Conservation (phyloP, 2,888 invertebrate species). For the Conops quadrifasciatus region DNA sequence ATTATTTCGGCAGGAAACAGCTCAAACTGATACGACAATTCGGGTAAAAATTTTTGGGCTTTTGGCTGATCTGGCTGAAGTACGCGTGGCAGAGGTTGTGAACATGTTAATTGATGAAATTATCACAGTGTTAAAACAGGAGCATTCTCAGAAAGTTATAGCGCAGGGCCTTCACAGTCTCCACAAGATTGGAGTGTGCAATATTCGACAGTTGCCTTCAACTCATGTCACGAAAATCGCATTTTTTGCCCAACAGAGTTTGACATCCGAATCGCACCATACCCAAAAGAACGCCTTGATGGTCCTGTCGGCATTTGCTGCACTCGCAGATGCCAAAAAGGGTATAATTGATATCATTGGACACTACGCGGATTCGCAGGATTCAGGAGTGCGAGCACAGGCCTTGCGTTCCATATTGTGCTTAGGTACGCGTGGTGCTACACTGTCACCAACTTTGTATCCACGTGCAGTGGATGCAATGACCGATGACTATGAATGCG, state of each 20-base stretch:
- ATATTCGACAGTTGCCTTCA: conserved; percentile 51
- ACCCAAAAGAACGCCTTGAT: conserved; percentile 63
- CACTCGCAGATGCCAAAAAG: conserved; percentile 68
- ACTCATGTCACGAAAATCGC: conserved; percentile 61
- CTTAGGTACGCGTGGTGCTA: conserved; percentile 82
- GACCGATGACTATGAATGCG: conserved; percentile 93
- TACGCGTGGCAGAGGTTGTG: conserved; percentile 54
- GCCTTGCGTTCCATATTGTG: conserved; percentile 87
- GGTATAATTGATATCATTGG: conserved; percentile 78
- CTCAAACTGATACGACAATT: conserved; percentile 54
- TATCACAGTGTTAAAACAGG: conserved; percentile 58
- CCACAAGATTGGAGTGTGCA: conserved; percentile 58
- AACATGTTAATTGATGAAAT: conserved; percentile 61
- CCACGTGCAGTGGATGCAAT: conserved; percentile 76
- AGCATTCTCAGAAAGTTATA: conserved; percentile 63
- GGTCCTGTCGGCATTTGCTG: conserved; percentile 58
- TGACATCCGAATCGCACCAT: conserved; percentile 60
- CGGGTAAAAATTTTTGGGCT: conserved; percentile 59
- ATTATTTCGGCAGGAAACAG: conserved; percentile 58
- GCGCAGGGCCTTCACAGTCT: conserved; percentile 63
- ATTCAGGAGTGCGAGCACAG: conserved; percentile 89
- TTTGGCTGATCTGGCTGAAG: conserved; percentile 56
- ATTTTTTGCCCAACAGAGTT: conserved; percentile 59
- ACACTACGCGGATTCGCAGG: conserved; percentile 85
- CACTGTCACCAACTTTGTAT: conserved; percentile 74